Conservation (phyloP, 92 coral and sea anemone species). For the Pocillopora grandis region DNA sequence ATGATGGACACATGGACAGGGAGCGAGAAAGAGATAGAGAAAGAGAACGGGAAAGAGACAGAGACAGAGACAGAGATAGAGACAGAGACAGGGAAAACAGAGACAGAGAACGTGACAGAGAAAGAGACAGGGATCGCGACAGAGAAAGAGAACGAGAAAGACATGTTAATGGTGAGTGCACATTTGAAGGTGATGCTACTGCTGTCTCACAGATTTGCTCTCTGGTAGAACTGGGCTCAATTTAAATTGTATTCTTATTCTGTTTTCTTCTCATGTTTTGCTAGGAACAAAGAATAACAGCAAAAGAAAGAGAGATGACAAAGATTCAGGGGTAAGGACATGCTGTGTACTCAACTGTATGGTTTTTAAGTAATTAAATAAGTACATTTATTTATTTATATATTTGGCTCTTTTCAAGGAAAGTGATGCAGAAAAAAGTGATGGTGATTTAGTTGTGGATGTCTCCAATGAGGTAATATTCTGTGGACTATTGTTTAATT, state of each 20-base stretch:
- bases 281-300: conserved; percentile 74
- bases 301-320: conserved; percentile 85
- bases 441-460: conserved; percentile 96
- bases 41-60: conserved; percentile 58
- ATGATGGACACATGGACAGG: conserved; percentile 88
- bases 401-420: conserved; percentile 56
- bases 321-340: conserved; percentile 82
- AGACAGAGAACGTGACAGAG: conserved; percentile 57
- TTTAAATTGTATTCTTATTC: background rate
- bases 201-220: background rate
- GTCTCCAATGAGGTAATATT: conserved; percentile 79
- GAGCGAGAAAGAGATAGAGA: conserved; percentile 66
- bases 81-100: conserved; percentile 53
- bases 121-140: conserved; percentile 61
- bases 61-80: conserved; percentile 68
- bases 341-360: background rate
- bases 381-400: background rate
- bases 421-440: conserved; percentile 98
- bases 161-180: conserved; percentile 78
- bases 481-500: background rate
- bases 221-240: background rate
- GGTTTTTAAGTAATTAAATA: background rate
- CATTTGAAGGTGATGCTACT: background rate
- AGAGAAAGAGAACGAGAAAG: conserved; percentile 73
- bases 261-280: background rate